Conservation (phyloP, 2,888 invertebrate species). For the Chymomyza fuscimana region DNA sequence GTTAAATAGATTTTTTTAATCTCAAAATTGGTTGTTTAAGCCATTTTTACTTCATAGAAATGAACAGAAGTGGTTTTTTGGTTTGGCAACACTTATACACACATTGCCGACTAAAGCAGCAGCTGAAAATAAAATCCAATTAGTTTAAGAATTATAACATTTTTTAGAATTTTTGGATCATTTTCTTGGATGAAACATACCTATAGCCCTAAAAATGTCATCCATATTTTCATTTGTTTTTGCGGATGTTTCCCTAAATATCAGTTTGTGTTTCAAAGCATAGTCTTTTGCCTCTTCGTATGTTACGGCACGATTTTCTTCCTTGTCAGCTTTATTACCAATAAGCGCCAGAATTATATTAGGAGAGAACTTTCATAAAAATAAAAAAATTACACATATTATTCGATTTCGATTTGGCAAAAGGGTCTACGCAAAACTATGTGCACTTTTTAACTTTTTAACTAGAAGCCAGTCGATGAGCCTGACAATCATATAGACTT, state of each 20-base stretch:
- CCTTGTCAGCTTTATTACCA: conserved; percentile 34
- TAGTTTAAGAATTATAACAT: neutral
- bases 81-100: too few relatives aligned
- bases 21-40: too few relatives aligned
- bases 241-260: conserved; percentile 42
- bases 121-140: too few relatives aligned
- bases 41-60: too few relatives aligned
- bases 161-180: neutral
- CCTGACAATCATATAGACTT: too few relatives aligned
- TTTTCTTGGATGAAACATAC: conserved; percentile 11
- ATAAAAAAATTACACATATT: neutral
- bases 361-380: conserved; percentile 4
- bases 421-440: too few relatives aligned
- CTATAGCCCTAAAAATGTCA: conserved; percentile 17
- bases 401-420: too few relatives aligned
- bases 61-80: too few relatives aligned
- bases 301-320: conserved; percentile 9
- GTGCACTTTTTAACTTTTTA: too few relatives aligned
- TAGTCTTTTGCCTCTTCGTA: conserved; percentile 18
- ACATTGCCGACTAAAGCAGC: too few relatives aligned
- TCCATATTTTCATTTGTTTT: conserved; percentile 30
- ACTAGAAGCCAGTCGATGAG: too few relatives aligned
- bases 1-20: neutral
- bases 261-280: conserved; percentile 24
- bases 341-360: conserved; percentile 34